Evolutionary conservation across 92 coral and sea anemone genomes (phyloP).

Genomic region (Zoanthus solanderi): DNA sequence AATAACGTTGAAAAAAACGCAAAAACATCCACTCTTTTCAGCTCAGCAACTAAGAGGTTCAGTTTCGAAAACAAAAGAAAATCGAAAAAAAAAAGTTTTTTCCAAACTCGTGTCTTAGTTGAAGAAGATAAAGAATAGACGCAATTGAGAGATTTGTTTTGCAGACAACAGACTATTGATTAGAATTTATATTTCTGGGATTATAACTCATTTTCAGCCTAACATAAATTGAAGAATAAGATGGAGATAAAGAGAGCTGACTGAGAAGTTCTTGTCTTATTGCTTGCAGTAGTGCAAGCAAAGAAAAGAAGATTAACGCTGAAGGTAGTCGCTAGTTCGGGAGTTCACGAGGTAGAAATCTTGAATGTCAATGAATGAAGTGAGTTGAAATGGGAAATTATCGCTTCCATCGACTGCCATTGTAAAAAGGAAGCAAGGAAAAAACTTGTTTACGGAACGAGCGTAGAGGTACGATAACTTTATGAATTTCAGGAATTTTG

Average conservation of each 20-base stretch:
- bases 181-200: constrained; percentile 47
- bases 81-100: constrained; percentile 31
- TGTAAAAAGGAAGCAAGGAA: constrained; percentile 23
- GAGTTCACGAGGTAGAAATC: background rate
- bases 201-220: constrained; percentile 36
- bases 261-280: background rate
- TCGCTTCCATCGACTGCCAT: constrained; percentile 20
- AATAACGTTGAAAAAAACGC: constrained; percentile 1
- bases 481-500: constrained; percentile 10
- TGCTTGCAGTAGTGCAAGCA: background rate
- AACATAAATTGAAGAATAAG: constrained; percentile 42
- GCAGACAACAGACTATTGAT: constrained; percentile 39
- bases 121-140: constrained; percentile 41
- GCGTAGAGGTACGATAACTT: background rate
- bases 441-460: background rate
- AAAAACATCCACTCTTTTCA: constrained; percentile 32
- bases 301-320: background rate
- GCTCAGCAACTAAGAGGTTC: constrained; percentile 23
- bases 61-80: constrained; percentile 37
- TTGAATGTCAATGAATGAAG: background rate
- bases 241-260: constrained; percentile 22
- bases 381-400: constrained; percentile 16
- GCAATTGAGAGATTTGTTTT: constrained; percentile 50
- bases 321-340: background rate
- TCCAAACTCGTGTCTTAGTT: constrained; percentile 39